Evolutionary conservation across 2,888 invertebrate genomes (phyloP).

Genomic region (Muscina levida): DNA sequence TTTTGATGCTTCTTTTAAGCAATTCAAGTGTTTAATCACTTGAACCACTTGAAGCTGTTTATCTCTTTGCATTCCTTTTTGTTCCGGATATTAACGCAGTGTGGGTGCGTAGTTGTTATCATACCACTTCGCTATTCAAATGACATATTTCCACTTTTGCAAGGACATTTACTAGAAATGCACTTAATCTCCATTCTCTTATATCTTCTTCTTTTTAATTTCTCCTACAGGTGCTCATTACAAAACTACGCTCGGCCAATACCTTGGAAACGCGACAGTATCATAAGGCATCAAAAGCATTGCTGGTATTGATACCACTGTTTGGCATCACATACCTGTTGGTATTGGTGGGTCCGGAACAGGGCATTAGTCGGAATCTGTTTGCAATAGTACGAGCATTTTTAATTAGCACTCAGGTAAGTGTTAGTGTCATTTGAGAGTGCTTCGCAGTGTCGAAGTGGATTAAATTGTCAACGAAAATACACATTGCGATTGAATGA

Average conservation of each 20-base stretch:
- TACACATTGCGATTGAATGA: background rate
- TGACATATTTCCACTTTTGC: slow-evolving; percentile 31
- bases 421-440: slow-evolving; percentile 48
- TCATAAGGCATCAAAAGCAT: slow-evolving; percentile 93
- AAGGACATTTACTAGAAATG: background rate
- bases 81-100: slow-evolving; percentile 55
- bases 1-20: too few relatives aligned
- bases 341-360: slow-evolving; percentile 89
- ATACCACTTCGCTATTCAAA: slow-evolving; percentile 4
- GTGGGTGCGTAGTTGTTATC: slow-evolving; percentile 19
- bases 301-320: slow-evolving; percentile 93
- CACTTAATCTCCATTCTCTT: background rate
- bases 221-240: slow-evolving; percentile 89
- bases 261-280: slow-evolving; percentile 94
- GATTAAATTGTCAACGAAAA: too few relatives aligned
- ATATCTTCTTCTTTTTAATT: slow-evolving; percentile 1
- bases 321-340: slow-evolving; percentile 94
- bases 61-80: background rate
- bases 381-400: slow-evolving; percentile 90
- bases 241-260: slow-evolving; percentile 94
- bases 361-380: slow-evolving; percentile 86
- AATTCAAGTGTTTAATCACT: background rate
- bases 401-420: slow-evolving; percentile 94
- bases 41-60: background rate
- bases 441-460: background rate